Percentiles rank a stretch among this genome's conserved stretches.
Evolutionary conservation across 2,797 vertebrate species (phyloP).

Genomic region (Enteromius radiatus): DNA sequence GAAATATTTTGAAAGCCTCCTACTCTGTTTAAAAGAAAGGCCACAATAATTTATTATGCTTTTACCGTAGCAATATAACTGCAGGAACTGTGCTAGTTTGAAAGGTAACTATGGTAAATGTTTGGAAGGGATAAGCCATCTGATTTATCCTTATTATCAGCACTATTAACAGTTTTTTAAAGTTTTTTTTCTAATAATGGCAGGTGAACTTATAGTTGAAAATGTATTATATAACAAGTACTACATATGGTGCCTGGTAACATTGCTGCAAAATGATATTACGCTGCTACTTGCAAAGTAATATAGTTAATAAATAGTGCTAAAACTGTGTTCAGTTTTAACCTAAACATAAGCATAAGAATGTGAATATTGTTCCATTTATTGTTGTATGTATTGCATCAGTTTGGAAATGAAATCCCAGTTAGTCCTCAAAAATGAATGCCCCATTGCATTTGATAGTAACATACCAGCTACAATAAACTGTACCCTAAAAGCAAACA

Average conservation of each 20-base stretch:
- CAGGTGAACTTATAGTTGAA: neutral
- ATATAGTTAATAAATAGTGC: neutral
- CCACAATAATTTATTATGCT: neutral
- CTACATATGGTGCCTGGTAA: neutral
- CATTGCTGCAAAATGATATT: neutral
- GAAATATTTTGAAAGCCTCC: neutral
- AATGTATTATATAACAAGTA: neutral
- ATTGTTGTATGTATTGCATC: neutral
- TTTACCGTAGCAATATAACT: neutral
- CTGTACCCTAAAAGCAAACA: no score
- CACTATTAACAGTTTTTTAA: no score
- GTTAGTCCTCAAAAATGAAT: neutral
- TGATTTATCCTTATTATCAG: neutral
- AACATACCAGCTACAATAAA: neutral
- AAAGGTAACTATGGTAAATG: neutral
- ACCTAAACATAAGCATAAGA: neutral
- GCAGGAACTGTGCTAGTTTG: conserved; percentile 15
- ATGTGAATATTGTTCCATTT: neutral
- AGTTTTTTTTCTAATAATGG: neutral
- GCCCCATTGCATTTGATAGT: neutral
- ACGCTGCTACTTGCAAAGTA: neutral
- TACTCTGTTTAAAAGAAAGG: neutral
- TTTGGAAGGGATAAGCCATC: neutral
- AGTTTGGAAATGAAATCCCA: neutral
- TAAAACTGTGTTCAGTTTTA: neutral